Conservation (phyloP, 2,888 invertebrate species). For the Drosophila lutescens region DNA sequence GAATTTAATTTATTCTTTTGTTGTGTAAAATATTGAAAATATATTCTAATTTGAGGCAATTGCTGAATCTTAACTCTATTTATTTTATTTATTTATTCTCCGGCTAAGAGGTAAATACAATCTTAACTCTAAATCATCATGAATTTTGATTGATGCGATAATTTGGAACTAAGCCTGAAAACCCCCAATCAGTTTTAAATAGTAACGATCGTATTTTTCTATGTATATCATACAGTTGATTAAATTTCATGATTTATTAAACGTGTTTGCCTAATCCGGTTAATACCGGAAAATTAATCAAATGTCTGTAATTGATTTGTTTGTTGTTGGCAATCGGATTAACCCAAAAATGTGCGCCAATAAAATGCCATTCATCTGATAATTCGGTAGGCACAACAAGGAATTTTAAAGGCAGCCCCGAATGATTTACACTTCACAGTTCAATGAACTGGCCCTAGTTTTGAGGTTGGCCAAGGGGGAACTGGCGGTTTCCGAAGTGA, state of each 20-base stretch:
- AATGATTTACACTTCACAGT: constrained; percentile 55
- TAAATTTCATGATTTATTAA: neutral
- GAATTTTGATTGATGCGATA: no score
- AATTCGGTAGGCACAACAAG: constrained; percentile 13
- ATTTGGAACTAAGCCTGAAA: no score
- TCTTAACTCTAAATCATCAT: no score
- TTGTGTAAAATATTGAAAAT: no score
- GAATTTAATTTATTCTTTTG: no score
- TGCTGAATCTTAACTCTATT: no score
- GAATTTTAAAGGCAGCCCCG: constrained; percentile 29
- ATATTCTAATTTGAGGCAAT: no score
- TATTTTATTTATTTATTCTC: no score
- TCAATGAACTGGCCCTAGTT: constrained; percentile 37
- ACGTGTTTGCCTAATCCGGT: neutral
- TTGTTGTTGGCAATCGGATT: constrained; percentile 29
- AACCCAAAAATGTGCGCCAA: constrained; percentile 8
- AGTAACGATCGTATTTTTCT: no score
- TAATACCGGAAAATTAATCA: constrained; percentile 24
- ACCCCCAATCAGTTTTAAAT: no score
- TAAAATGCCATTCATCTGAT: constrained; percentile 30
- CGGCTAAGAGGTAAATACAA: no score
- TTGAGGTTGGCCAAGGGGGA: no score
- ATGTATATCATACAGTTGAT: neutral
- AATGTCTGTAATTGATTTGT: constrained; percentile 44
- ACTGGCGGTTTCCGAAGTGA: constrained; percentile 11